Base-by-base conservation (phyloP, 2,888 invertebrate genomes). In the Eupithecia subfuscata region DNA sequence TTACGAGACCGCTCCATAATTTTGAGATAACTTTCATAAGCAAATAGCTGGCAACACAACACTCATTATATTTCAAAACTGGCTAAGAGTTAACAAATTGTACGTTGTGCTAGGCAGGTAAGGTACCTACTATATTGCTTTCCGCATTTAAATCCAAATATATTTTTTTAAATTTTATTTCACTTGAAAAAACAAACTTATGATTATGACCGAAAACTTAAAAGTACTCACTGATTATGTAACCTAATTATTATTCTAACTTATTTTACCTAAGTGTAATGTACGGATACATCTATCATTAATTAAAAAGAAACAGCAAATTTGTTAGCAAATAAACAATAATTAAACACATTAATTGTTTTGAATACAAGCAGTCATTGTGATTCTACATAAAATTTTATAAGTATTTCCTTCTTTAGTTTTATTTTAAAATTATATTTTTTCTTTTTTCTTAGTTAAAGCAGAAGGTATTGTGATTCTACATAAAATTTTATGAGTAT, bases 31-130 rank as follows among this genome's bases (percentile, higher is more conserved):
- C 65, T 69, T 76, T 71, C 71, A 43, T 74, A 74, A 74, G 69
- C 43, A 25, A 76, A 71, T 56, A 11, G 69, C 69, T 71, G 74
- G 76, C 60, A 74, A 65, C 56, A 69, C 45, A 64, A 74, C 22
- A 60, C 60, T 60, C 25, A 71, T 76, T 70, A 73, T 25, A 69
- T 74, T 77, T 70, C 74, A 71, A 69, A 77, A 74, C 74, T 71
- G 25, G 60, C 6, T 25, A 25, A 6, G 25, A 12, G 3, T 60
- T 60, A 60, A 14, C 25, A 60, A 60, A 60, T 25, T 60, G 12
- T 60, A 60, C 60, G 60, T 60, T 60, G 56, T 56, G 22, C 22
- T 52, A 48, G 18, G 52, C 52, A 52, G n/a, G 56, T 25, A 60
- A 60, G 11, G 52, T 11, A n/a, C n/a, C n/a, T n/a, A 22, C 56